Evolutionary conservation across 2,113 vertebrate species (phyloP).

Genomic region (Holacanthus passer): DNA sequence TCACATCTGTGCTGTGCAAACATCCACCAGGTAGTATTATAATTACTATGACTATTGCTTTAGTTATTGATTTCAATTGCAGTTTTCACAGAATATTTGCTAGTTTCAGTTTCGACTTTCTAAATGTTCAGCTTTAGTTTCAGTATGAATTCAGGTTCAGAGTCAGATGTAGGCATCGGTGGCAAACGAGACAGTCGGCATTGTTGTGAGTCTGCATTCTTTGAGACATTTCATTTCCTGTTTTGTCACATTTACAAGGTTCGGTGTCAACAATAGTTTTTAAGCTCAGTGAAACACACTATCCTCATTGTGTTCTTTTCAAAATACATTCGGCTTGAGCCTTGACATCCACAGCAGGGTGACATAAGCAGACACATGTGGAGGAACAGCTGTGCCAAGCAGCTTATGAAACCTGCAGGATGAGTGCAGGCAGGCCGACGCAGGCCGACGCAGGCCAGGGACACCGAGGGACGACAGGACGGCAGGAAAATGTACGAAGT

Average conservation of each 20-base stretch:
- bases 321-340: conserved; percentile 17
- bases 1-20: background rate
- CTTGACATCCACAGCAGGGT: conserved; percentile 23
- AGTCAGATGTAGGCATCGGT: background rate
- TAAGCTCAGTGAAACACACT: background rate
- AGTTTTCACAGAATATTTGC: background rate
- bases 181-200: background rate
- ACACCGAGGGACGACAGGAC: conserved; percentile 1
- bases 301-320: background rate
- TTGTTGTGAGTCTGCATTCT: background rate
- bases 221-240: background rate
- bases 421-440: background rate
- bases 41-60: background rate
- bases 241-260: background rate
- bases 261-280: background rate
- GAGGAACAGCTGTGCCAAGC: conserved; percentile 57
- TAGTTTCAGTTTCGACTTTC: background rate
- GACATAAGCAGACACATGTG: conserved; percentile 66
- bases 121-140: background rate
- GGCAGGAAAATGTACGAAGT: conserved; percentile 26
- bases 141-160: background rate
- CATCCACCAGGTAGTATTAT: background rate
- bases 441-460: background rate
- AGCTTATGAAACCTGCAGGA: conserved; percentile 56
- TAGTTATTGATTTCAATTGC: background rate